Conservation (phyloP, 2,113 vertebrate genomes). For the Calyptomena viridis region DNA sequence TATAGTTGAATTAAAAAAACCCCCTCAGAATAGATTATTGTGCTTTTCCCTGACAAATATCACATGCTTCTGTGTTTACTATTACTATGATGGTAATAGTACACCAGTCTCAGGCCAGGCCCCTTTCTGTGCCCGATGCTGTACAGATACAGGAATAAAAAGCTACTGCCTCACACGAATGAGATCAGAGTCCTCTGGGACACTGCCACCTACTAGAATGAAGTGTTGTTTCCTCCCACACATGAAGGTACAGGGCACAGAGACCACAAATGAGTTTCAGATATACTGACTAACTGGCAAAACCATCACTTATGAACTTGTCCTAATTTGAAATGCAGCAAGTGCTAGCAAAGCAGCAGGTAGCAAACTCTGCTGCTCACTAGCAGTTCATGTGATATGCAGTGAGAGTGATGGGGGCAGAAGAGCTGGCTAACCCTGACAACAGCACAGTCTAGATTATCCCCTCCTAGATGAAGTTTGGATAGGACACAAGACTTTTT, state of each 20-base stretch:
- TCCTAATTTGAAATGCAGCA: neutral
- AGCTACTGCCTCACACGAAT: neutral
- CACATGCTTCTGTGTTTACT: neutral
- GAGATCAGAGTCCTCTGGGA: neutral
- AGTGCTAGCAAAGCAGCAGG: neutral
- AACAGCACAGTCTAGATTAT: neutral
- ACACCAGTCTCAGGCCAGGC: neutral
- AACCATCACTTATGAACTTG: neutral
- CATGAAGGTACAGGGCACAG: neutral
- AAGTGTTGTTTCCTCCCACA: neutral
- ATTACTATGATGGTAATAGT: neutral
- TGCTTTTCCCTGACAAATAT: conserved; percentile 33
- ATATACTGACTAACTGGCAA: neutral
- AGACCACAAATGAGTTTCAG: neutral
- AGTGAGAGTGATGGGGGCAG: neutral
- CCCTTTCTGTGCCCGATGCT: neutral
- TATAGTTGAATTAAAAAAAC: conserved; percentile 19
- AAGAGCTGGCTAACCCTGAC: neutral
- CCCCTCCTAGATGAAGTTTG: neutral
- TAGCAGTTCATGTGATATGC: neutral
- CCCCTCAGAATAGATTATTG: conserved; percentile 23
- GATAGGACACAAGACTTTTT: neutral
- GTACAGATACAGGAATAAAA: neutral
- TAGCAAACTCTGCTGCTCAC: neutral
- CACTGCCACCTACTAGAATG: neutral